Conservation (phyloP, 37 sponge, comb jelly and placozoan species). For the Diacarnus erythraeanus region DNA sequence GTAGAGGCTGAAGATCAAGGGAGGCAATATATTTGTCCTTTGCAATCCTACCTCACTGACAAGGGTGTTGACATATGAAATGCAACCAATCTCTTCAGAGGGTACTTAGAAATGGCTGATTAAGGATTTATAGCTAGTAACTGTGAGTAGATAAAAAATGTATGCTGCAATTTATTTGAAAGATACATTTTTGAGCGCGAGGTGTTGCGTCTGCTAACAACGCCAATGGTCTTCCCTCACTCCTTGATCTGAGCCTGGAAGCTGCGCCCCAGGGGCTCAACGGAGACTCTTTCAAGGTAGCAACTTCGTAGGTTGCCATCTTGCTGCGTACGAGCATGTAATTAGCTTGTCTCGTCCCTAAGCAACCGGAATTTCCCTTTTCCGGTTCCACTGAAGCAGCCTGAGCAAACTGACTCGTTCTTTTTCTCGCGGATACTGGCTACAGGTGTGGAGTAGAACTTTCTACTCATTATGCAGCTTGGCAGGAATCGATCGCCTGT, state of each 20-base stretch:
- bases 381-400: no score
- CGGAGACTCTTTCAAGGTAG: slow-evolving; percentile 38
- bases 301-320: slow-evolving; percentile 1
- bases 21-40: not conserved
- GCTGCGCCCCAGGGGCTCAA: slow-evolving; percentile 29
- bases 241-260: not conserved
- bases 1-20: slow-evolving; percentile 5
- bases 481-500: no score
- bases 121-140: no score
- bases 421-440: no score
- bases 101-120: not conserved
- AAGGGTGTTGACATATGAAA: slow-evolving; percentile 10
- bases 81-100: slow-evolving; percentile 14
- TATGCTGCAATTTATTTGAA: no score
- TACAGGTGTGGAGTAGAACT: no score
- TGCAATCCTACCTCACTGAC: slow-evolving; percentile 11
- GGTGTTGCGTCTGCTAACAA: not conserved
- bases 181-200: no score
- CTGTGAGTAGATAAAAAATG: no score
- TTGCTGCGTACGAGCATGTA: not conserved
- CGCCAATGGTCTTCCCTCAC: not conserved
- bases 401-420: no score
- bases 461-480: no score
- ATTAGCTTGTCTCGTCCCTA: not conserved
- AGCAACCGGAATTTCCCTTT: slow-evolving; percentile 9